Percentiles rank a stretch among this genome's conserved stretches.
Conservation (phyloP, 2,113 vertebrate genomes). For the Eudorcas thomsonii region DNA sequence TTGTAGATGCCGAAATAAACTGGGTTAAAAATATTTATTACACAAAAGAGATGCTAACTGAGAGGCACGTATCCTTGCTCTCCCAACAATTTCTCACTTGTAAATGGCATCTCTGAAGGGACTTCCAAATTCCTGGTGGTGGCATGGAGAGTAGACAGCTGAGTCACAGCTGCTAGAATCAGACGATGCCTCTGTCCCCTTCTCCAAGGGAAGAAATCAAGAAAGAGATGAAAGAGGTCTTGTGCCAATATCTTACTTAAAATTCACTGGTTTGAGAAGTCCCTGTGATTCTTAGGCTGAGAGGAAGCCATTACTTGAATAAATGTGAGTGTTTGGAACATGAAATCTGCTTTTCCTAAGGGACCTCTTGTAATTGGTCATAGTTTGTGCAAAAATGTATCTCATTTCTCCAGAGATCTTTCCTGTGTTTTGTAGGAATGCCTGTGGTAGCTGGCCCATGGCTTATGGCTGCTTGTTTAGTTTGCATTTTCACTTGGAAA, state of each 20-base stretch:
- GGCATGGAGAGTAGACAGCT: constrained; percentile 56
- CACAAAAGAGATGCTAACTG: neutral
- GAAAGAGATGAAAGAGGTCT: neutral
- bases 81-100: constrained; percentile 19
- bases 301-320: neutral
- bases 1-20: constrained; percentile 41
- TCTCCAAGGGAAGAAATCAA: neutral
- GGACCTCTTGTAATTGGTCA: neutral
- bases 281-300: neutral
- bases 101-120: constrained; percentile 40
- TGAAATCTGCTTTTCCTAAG: neutral
- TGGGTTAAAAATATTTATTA: constrained; percentile 49
- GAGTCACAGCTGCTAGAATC: constrained; percentile 59
- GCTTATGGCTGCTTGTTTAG: neutral
- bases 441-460: neutral
- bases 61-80: neutral
- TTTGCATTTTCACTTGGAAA: neutral
- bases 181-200: neutral
- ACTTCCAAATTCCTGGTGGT: constrained; percentile 25
- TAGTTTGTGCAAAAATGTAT: neutral
- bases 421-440: neutral
- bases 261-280: neutral
- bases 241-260: neutral
- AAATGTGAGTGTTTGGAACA: neutral
- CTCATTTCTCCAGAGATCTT: neutral